Conservation (phyloP, 1,140 invertebrate genomes). For the Steinernema khuongi region DNA sequence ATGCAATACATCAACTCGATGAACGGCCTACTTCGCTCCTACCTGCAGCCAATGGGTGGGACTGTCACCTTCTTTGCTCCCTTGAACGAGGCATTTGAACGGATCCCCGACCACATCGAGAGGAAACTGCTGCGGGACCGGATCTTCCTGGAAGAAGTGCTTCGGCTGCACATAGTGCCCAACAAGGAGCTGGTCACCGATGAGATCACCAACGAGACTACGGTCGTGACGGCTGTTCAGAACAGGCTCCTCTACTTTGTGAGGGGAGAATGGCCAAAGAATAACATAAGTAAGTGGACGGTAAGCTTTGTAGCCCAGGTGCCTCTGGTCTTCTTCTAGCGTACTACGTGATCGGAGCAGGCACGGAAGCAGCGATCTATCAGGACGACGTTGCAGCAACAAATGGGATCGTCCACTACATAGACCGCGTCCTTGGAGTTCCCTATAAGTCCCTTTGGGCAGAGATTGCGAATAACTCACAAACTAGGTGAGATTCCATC, state of each 20-base stretch:
- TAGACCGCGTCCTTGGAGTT: constrained; percentile 84
- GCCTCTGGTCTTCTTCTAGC: constrained; percentile 42
- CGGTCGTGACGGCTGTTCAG: constrained; percentile 57
- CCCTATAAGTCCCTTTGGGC: constrained; percentile 80
- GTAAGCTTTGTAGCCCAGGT: not conserved
- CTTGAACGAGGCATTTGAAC: constrained; percentile 57
- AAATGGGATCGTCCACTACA: constrained; percentile 86
- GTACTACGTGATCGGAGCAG: constrained; percentile 57
- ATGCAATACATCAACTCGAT: constrained; percentile 59
- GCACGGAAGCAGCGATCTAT: constrained; percentile 60
- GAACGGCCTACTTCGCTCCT: constrained; percentile 45
- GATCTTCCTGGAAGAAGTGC: constrained; percentile 56
- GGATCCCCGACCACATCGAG: constrained; percentile 57
- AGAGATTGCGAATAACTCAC: constrained; percentile 73
- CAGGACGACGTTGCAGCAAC: constrained; percentile 83
- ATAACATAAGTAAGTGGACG: constrained; percentile 52
- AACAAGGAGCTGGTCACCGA: constrained; percentile 58
- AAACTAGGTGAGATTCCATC: constrained; percentile 63
- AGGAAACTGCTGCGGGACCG: constrained; percentile 52
- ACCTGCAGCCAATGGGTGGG: constrained; percentile 50
- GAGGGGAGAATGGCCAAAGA: constrained; percentile 57
- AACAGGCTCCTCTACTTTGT: constrained; percentile 54
- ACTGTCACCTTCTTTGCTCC: constrained; percentile 59
- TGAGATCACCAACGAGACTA: constrained; percentile 58
- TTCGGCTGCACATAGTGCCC: constrained; percentile 58